Base-by-base conservation (phyloP, 1,140 invertebrate species). In the Zaprionus africanus region DNA sequence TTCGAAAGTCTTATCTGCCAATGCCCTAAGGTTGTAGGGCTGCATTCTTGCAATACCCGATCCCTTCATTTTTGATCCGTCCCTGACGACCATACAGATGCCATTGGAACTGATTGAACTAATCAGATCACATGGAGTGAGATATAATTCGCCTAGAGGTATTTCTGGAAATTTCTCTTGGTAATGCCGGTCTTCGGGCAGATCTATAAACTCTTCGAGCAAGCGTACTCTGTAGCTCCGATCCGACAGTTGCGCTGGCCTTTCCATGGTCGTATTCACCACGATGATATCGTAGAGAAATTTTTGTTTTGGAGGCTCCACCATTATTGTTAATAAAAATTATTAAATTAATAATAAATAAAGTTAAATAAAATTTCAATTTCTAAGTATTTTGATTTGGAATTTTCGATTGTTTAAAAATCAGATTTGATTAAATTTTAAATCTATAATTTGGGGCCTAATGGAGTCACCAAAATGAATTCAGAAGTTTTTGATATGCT, bases 41-140 rank as follows among this genome's bases (percentile, higher is more conserved):
- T 17, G 0, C 6, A 83, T 24, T 7, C 15, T 57, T 4, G 46
- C 59, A 1, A 1, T 76, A 6, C 84, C 84, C 0, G 63, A 11
- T n/a, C 74, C 84, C 9, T 68, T 0, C 0, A 65, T 11, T 2
- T 41, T 15, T 0, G 43, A 38, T 17, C 58, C 24, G 0, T 83
- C 31, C 1, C 34, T 12, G 6, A 88, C 24, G 0, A 38, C 56
- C 6, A 87, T 61, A 19, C 81, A 58, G 1, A 87, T 34, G 5
- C 84, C 84, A 24, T 11, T 72, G 19, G 60, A 53, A 36, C 63
- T 73, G 0, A 87, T 57, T 0, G 67, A 22, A 0, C 67, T 68
- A 5, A 88, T 78, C 5, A 87, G 58, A 1, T 88, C 78, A 19
- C 84, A 87, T 24, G 84, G 84, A 53, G 53, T 83, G 11, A 78